Conservation (phyloP, 2,797 vertebrate species). For the Lepus townsendii region DNA sequence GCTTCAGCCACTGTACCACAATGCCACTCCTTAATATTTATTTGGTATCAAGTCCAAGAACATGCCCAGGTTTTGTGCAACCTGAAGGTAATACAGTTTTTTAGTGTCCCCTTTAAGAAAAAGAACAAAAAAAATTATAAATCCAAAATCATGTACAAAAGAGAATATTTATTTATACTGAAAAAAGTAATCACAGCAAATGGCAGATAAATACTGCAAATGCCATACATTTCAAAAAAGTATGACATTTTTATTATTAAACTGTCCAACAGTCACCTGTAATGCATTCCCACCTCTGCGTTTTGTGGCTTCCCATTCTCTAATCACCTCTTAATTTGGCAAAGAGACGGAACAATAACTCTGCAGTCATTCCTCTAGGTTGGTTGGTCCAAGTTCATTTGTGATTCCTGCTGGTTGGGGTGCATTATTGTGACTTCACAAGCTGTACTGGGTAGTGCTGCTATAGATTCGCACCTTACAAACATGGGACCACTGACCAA, state of each 20-base stretch:
- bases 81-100: not conserved
- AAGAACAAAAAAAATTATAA: not conserved
- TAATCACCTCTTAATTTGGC: not conserved
- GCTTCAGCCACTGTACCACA: too few species aligned
- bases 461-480: too few species aligned
- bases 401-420: too few species aligned
- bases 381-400: too few species aligned
- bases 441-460: too few species aligned
- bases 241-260: not conserved
- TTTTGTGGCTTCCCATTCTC: not conserved
- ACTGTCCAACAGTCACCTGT: not conserved
- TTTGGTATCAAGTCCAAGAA: not conserved
- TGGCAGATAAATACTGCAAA: not conserved
- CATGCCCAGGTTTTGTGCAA: not conserved
- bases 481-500: too few species aligned
- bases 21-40: too few species aligned
- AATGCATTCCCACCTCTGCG: too few species aligned
- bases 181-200: constrained; percentile 9
- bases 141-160: not conserved
- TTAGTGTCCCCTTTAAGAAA: not conserved
- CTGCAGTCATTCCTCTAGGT: too few species aligned
- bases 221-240: not conserved
- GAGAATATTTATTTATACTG: not conserved
- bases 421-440: too few species aligned
- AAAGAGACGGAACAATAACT: too few species aligned